These are phyloP conservation scores for Drosophila basisetae DNA, from an alignment of 2,888 invertebrate species.

Conservation along the genomic window DNA sequence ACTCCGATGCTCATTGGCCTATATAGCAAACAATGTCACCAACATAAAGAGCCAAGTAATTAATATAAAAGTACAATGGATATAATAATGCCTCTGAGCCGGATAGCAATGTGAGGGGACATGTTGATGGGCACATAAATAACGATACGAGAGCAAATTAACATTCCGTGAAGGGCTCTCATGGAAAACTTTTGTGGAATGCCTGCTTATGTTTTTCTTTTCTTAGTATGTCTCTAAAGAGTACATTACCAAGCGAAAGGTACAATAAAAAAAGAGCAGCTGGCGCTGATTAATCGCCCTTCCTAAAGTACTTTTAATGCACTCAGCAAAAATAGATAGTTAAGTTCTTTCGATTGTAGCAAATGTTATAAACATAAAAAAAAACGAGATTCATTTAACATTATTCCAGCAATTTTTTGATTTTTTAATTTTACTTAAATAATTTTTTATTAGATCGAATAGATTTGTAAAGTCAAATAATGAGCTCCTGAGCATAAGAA, in stretches of 20 bases:
- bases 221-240: not conserved
- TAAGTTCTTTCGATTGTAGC: not conserved
- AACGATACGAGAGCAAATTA: constrained; percentile 29
- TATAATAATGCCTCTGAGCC: constrained; percentile 23
- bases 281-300: not conserved
- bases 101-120: constrained; percentile 23
- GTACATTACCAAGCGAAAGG: not conserved
- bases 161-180: constrained; percentile 12
- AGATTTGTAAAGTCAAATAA: not conserved
- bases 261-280: not conserved
- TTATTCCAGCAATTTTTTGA: not conserved
- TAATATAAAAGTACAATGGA: constrained; percentile 25
- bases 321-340: not conserved
- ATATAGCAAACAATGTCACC: constrained; percentile 38
- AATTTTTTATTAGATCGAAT: not conserved
- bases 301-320: not conserved
- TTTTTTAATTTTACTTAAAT: not conserved
- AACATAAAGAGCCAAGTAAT: constrained; percentile 43
- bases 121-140: constrained; percentile 12
- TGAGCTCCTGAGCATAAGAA: not conserved
- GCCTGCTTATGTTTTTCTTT: not conserved
- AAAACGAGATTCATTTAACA: not conserved
- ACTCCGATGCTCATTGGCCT: constrained; percentile 50
- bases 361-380: not conserved
- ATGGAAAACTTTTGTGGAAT: constrained; percentile 12